Percentiles rank a stretch among this genome's conserved stretches.
phyloP scores from a whole-genome alignment of 2,888 invertebrate genomes.

The Adelphocoris suturalis region DNA sequence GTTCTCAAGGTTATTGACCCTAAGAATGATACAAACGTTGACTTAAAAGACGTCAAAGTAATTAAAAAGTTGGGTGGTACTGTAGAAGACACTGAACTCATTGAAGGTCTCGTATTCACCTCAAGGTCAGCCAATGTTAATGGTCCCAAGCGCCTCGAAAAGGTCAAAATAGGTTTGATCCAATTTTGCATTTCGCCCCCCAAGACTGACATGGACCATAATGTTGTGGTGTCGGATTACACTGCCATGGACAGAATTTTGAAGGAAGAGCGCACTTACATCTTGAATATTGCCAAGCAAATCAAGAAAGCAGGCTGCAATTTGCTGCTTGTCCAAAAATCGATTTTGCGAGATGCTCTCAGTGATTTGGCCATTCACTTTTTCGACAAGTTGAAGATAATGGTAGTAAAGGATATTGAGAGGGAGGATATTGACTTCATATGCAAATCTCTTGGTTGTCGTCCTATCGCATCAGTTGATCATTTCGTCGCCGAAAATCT shows the following conservation, averaged over 20 bases:
- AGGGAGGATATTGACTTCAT: conserved; percentile 99
- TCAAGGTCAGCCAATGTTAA: conserved; percentile 93
- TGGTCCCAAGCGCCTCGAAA: conserved; percentile 95
- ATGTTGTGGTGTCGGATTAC: conserved; percentile 97
- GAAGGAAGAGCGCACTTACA: conserved; percentile 98
- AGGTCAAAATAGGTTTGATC: conserved; percentile 98
- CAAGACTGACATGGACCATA: conserved; percentile 99
- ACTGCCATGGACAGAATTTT: conserved; percentile 99
- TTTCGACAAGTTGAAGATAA: conserved; percentile 98
- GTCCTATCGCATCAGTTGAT: conserved; percentile 98
- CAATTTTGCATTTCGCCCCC: conserved; percentile 99
- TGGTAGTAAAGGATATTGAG: conserved; percentile 98
- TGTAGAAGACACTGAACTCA: conserved; percentile 96
- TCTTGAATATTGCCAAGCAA: conserved; percentile 98
- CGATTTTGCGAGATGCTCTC: conserved; percentile 91
- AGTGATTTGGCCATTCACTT: conserved; percentile 98
- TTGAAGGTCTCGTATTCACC: conserved; percentile 97
- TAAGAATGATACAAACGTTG: conserved; percentile 87
- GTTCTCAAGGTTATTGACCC: conserved; percentile 91
- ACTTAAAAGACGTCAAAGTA: conserved; percentile 97
- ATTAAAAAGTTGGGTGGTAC: conserved; percentile 97
- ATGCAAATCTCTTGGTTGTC: conserved; percentile 94
- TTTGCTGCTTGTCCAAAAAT: conserved; percentile 94
- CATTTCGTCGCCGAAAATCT: conserved; percentile 96
- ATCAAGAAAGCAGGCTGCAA: conserved; percentile 99